phyloP scores from a whole-genome alignment of 2,113 vertebrate species.

The Pelobates fuscus region DNA sequence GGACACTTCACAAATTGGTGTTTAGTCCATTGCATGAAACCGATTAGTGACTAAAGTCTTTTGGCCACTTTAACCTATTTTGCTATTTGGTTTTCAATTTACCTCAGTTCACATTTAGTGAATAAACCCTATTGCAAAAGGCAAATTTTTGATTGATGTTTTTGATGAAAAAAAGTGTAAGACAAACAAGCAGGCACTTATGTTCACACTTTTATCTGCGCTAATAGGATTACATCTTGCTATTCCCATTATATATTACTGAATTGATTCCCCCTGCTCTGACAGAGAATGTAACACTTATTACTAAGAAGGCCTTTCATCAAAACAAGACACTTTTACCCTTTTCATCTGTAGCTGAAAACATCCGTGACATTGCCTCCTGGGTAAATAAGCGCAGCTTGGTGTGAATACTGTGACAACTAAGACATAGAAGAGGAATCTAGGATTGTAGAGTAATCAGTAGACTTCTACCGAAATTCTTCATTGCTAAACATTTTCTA shows the following conservation, averaged over 20 bases:
- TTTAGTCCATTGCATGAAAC: too few relatives aligned
- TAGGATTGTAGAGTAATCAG: neutral
- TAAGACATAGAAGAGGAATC: neutral
- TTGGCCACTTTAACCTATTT: too few relatives aligned
- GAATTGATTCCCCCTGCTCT: neutral
- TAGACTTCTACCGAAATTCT: too few relatives aligned
- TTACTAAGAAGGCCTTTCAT: conserved; percentile 2
- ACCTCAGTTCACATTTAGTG: too few relatives aligned
- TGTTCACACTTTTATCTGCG: conserved; percentile 7
- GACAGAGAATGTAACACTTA: conserved; percentile 11
- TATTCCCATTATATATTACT: conserved; percentile 1
- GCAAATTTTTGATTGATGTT: too few relatives aligned
- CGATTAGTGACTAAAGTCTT: too few relatives aligned
- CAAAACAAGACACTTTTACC: conserved; percentile 11
- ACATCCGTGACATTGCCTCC: conserved; percentile 7
- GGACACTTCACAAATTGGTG: too few relatives aligned
- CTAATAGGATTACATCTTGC: conserved; percentile 30
- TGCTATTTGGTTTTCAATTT: too few relatives aligned
- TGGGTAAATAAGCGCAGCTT: neutral
- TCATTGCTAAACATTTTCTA: too few relatives aligned
- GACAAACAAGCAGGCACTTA: conserved; percentile 12
- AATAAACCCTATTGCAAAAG: too few relatives aligned
- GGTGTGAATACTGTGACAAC: neutral
- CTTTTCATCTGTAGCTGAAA: conserved; percentile 3
- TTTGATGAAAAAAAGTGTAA: conserved; percentile 12